Base-by-base conservation (phyloP, 1,140 invertebrate species). In the Drosophila pseudoobscura region DNA sequence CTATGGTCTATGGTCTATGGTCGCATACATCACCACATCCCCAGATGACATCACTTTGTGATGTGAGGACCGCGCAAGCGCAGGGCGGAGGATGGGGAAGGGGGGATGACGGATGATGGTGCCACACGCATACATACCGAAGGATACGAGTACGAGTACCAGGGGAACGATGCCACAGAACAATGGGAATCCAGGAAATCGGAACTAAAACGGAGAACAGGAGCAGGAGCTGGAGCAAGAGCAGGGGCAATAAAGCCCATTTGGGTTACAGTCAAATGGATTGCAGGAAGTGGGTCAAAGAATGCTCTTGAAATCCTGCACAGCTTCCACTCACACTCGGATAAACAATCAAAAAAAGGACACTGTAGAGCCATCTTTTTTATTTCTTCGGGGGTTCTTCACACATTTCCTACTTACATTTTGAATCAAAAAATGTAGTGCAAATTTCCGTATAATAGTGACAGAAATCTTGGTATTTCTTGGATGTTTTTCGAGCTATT, bases 21-120 rank as follows among this genome's bases (percentile, higher is more conserved):
- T 31, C 41, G n/a, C 45, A 61, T 73, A 73, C 68, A 73, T 73
- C 57, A 71, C 29, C 59, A 55, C 29, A 49, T 43, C 51, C 51
- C 58, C 59, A 82, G 75, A 88, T 87, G 82, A 87, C 82, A 87
- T 87, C 82, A 87, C 64, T 76, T 59, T 69, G 69, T 68, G 65
- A 45, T 73, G 64, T 73, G 61, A 50, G 61, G 60, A 85, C 51
- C 57, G 83, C 82, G 82, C 82, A 87, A 88, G 82, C 83, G 83
- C 83, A 15, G 35, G 20, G 20, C 39, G 29, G 43, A 31, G 46
- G 45, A 22, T 6, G 41, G 13, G 71, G 24, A 4, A 26, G 24
- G 24, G 61, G 35, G n/a, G 24, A 68, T 26, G n/a, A 50, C 20
- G 54, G 68, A 72, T 73, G 70, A 72, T 26, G 24, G 24, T 5